Evolutionary conservation across 1,140 invertebrate species (phyloP).

Genomic region (Drosophila oshimai): DNA sequence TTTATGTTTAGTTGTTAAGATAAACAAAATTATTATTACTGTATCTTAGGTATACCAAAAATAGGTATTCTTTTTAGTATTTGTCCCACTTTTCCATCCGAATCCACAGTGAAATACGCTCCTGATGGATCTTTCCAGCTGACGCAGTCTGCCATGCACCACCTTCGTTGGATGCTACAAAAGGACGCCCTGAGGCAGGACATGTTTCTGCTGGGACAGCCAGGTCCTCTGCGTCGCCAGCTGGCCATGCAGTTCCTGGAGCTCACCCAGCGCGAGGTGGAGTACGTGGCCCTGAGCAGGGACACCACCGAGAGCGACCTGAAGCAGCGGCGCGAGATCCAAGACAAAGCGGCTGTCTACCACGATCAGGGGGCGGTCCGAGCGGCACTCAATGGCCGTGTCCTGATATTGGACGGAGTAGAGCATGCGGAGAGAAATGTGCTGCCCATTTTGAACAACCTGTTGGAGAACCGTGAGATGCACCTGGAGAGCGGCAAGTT

Average conservation of each 20-base stretch:
- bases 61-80: background rate
- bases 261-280: slow-evolving; percentile 93
- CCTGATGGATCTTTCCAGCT: slow-evolving; percentile 83
- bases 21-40: no score
- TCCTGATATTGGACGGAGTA: slow-evolving; percentile 97
- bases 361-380: slow-evolving; percentile 97
- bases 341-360: slow-evolving; percentile 93
- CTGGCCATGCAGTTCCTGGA: slow-evolving; percentile 94
- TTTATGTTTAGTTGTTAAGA: no score
- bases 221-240: slow-evolving; percentile 88
- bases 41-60: no score
- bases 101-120: slow-evolving; percentile 83
- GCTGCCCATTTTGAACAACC: slow-evolving; percentile 97
- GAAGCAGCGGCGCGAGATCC: slow-evolving; percentile 97
- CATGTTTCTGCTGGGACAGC: slow-evolving; percentile 96
- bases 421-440: slow-evolving; percentile 99
- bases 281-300: slow-evolving; percentile 96
- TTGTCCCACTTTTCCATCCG: background rate
- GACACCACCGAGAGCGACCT: slow-evolving; percentile 98
- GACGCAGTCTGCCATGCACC: slow-evolving; percentile 90
- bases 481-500: slow-evolving; percentile 98
- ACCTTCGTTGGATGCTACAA: slow-evolving; percentile 97
- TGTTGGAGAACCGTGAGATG: slow-evolving; percentile 99
- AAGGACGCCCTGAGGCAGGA: slow-evolving; percentile 97
- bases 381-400: slow-evolving; percentile 93